Percentiles rank a stretch among this genome's conserved stretches.
These are phyloP conservation scores for Cinclus mexicanus DNA, from an alignment of 2,113 vertebrate species.

Conservation along the genomic window DNA sequence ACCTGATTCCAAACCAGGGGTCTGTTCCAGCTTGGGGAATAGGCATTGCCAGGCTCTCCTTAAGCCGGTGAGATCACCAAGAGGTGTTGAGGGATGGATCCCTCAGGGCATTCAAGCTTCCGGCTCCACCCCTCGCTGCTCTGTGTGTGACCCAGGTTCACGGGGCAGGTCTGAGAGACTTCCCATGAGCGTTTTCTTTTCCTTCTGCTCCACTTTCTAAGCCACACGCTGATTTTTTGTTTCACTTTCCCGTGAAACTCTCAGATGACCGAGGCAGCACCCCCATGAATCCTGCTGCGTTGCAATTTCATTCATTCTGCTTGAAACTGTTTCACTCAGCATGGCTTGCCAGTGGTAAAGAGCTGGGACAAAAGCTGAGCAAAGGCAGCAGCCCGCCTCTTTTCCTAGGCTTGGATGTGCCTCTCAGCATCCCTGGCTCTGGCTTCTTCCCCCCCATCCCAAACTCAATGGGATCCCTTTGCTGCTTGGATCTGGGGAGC, in stretches of 20 bases:
- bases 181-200: not conserved
- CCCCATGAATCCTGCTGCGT: not conserved
- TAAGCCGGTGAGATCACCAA: no score
- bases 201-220: not conserved
- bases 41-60: not conserved
- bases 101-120: not conserved
- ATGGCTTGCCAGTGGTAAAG: not conserved
- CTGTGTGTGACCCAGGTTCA: not conserved
- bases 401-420: accelerated
- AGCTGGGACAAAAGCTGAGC: not conserved
- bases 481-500: accelerated
- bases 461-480: not conserved
- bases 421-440: not conserved
- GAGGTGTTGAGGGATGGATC: not conserved
- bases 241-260: not conserved
- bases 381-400: not conserved
- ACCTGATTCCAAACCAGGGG: not conserved
- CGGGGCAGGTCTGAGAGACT: accelerated
- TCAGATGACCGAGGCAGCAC: not conserved
- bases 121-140: not conserved
- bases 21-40: not conserved
- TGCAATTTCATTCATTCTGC: constrained; percentile 7
- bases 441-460: not conserved
- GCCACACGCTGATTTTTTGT: not conserved
- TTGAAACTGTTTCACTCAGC: constrained; percentile 20